Evolutionary conservation across 2,888 invertebrate genomes (phyloP).

Genomic region (Apodemia duryi): DNA sequence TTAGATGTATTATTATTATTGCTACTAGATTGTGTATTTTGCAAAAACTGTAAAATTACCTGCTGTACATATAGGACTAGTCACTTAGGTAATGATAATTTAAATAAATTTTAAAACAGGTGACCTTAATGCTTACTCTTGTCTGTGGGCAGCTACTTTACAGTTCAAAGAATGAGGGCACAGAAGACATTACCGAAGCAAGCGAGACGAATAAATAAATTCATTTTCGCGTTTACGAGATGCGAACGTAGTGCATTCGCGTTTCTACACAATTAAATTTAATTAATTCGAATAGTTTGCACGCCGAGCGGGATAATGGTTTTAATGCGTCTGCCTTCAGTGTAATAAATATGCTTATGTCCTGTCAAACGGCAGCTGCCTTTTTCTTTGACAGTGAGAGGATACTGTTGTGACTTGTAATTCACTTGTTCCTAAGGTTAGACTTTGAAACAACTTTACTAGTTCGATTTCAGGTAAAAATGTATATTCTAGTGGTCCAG

Average conservation of each 20-base stretch:
- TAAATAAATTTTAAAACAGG: too few species aligned
- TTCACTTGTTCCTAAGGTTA: too few species aligned
- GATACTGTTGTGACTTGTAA: too few species aligned
- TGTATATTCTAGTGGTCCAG: too few species aligned
- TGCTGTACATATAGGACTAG: too few species aligned
- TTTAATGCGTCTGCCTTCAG: conserved; percentile 58
- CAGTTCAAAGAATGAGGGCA: not conserved
- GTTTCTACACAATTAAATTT: conserved; percentile 69
- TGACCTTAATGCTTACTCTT: too few species aligned
- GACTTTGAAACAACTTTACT: too few species aligned
- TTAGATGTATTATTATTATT: too few species aligned
- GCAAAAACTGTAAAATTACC: too few species aligned
- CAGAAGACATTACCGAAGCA: conserved; percentile 1
- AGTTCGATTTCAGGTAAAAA: too few species aligned
- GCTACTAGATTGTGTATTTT: too few species aligned
- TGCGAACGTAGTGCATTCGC: conserved; percentile 40
- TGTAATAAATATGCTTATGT: conserved; percentile 52
- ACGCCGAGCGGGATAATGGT: conserved; percentile 66
- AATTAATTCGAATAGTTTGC: conserved; percentile 76
- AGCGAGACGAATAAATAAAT: conserved; percentile 1
- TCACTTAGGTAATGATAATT: too few species aligned
- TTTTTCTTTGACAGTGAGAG: not conserved
- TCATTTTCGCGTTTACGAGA: conserved; percentile 48
- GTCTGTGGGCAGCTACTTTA: not conserved
- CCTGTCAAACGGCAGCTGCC: conserved; percentile 24